Evolutionary conservation across 2,888 invertebrate genomes (phyloP).

Genomic region (Tenodera sinensis): DNA sequence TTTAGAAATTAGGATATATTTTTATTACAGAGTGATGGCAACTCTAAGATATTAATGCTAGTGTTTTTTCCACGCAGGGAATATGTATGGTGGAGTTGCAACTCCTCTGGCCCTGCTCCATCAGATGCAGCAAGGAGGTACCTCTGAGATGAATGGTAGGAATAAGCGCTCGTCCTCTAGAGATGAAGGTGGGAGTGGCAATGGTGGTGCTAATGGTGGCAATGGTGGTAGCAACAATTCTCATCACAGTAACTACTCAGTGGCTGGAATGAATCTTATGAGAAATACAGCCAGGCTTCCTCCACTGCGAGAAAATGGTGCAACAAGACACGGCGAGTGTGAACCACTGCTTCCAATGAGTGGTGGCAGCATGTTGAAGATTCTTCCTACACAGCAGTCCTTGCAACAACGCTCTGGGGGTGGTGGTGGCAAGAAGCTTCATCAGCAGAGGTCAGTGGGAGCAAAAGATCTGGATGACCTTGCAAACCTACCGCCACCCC

Average conservation of each 20-base stretch:
- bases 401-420: not conserved
- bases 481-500: conserved; percentile 52
- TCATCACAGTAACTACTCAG: not conserved
- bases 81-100: conserved; percentile 64
- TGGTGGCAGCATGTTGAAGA: conserved; percentile 13
- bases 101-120: conserved; percentile 66
- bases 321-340: conserved; percentile 51
- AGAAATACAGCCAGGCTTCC: conserved; percentile 51
- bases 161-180: conserved; percentile 14
- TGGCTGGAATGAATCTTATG: conserved; percentile 4
- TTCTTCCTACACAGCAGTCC: conserved; percentile 11
- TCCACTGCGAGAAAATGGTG: conserved; percentile 52
- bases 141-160: conserved; percentile 8
- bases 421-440: not conserved
- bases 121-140: conserved; percentile 50
- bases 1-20: too few relatives aligned
- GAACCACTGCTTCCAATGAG: conserved; percentile 54
- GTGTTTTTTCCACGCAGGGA: conserved; percentile 37
- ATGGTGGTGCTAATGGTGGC: not conserved
- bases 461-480: conserved; percentile 6
- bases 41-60: not conserved
- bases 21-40: too few relatives aligned
- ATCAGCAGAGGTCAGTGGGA: conserved; percentile 14
- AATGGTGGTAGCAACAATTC: not conserved
- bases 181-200: conserved; percentile 41